phyloP scores from a whole-genome alignment of 2,888 invertebrate species.

The Chymomyza procnemis region DNA sequence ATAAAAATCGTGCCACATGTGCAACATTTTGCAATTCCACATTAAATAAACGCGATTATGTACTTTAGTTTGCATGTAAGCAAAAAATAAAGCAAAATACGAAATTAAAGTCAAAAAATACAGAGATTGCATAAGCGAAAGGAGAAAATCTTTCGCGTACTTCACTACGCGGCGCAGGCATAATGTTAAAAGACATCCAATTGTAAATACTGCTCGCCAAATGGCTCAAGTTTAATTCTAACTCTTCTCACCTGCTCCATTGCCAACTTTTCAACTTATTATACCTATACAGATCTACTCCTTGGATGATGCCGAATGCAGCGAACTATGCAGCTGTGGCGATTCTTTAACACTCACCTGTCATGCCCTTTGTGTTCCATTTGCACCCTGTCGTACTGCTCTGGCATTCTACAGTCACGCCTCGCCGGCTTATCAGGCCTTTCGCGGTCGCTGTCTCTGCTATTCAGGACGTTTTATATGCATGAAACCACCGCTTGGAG shows the following conservation, averaged over 20 bases:
- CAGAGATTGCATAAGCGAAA: slow-evolving; percentile 16
- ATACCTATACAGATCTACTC: slow-evolving; percentile 79
- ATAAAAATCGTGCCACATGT: slow-evolving; percentile 9
- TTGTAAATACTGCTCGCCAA: not conserved
- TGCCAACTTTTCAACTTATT: not conserved
- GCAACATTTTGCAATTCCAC: slow-evolving; percentile 3
- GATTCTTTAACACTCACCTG: slow-evolving; percentile 87
- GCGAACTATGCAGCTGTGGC: slow-evolving; percentile 92
- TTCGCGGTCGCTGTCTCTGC: slow-evolving; percentile 92
- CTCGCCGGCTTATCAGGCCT: slow-evolving; percentile 93
- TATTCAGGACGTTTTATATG: slow-evolving; percentile 95
- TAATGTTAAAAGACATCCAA: slow-evolving; percentile 38
- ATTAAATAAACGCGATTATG: not conserved
- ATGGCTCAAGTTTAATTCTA: not conserved
- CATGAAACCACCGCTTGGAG: slow-evolving; percentile 89
- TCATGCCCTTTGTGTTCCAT: slow-evolving; percentile 92
- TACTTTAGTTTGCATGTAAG: slow-evolving; percentile 12
- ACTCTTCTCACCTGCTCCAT: not conserved
- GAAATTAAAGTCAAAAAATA: too few species aligned
- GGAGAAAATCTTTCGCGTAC: not conserved
- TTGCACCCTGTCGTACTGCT: slow-evolving; percentile 91
- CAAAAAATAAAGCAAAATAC: slow-evolving; percentile 1
- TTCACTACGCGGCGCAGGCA: slow-evolving; percentile 46
- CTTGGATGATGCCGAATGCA: slow-evolving; percentile 91
- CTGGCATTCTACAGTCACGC: slow-evolving; percentile 94